These are phyloP conservation scores for Promerops cafer DNA, from an alignment of 2,113 vertebrate genomes.

Conservation along the genomic window DNA sequence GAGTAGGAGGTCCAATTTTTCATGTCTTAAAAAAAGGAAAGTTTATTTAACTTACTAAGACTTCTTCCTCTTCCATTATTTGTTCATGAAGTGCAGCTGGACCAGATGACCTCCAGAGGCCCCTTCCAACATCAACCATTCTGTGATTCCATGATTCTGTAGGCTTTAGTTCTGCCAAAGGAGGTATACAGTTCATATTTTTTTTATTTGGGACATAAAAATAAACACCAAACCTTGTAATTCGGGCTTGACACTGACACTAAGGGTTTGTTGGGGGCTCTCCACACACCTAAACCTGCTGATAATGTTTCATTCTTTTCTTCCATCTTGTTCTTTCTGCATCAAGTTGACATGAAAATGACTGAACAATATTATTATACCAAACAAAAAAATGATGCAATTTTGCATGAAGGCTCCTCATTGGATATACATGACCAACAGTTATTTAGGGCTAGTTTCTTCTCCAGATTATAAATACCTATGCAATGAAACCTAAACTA, in stretches of 20 bases:
- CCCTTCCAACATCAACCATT: not conserved
- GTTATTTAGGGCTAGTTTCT: not conserved
- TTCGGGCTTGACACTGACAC: not conserved
- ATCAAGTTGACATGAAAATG: not conserved
- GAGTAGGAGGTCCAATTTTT: not conserved
- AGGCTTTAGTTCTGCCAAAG: not conserved
- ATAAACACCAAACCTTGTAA: not conserved
- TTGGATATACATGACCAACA: not conserved
- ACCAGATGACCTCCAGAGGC: not conserved
- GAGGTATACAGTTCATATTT: not conserved
- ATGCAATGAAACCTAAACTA: not conserved
- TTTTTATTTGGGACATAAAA: not conserved
- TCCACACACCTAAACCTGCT: not conserved
- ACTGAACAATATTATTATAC: not conserved
- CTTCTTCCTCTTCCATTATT: not conserved
- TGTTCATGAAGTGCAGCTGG: not conserved
- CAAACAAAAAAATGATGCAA: not conserved
- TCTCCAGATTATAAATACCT: not conserved
- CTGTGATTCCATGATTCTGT: not conserved
- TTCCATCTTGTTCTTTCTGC: not conserved
- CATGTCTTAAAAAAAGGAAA: not conserved
- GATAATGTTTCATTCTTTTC: not conserved
- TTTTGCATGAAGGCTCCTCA: not conserved
- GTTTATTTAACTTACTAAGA: not conserved
- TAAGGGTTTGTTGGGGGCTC: not conserved